These are phyloP conservation scores for Xiphorhynchus elegans DNA, from an alignment of 2,113 vertebrate genomes.

Conservation along the genomic window DNA sequence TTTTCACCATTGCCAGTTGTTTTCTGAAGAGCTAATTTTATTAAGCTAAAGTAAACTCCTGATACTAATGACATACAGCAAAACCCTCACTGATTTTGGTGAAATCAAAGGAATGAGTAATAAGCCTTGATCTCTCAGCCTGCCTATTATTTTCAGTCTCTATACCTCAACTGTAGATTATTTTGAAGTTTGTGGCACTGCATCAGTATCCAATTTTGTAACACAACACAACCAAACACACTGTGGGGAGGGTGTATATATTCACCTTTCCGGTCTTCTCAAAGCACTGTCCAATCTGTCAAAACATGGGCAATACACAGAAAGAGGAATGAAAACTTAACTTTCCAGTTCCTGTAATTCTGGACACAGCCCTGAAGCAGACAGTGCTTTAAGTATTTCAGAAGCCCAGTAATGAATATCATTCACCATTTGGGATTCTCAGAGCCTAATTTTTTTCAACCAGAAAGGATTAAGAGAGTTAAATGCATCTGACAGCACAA, in stretches of 20 bases:
- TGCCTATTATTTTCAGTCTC: background rate
- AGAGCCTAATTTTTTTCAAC: background rate
- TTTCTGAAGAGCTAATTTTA: background rate
- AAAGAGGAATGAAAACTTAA: background rate
- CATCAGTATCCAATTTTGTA: background rate
- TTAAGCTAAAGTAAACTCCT: background rate
- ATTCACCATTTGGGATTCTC: background rate
- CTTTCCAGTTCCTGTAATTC: background rate
- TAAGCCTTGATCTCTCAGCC: background rate
- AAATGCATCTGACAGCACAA: background rate
- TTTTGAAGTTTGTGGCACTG: background rate
- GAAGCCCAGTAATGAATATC: background rate
- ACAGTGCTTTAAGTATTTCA: background rate
- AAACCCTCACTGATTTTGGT: background rate
- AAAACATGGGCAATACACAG: background rate
- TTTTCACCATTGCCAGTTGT: background rate
- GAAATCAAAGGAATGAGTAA: background rate
- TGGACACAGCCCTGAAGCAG: background rate
- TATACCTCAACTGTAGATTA: background rate
- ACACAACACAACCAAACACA: background rate
- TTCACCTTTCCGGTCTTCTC: background rate
- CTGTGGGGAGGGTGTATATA: rapidly evolving
- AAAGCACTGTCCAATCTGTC: background rate
- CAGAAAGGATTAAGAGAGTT: background rate
- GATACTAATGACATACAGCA: background rate